Percentiles rank a stretch among this genome's conserved stretches.
phyloP scores from a whole-genome alignment of 2,888 invertebrate species.

The Luffia ferchaultella region DNA sequence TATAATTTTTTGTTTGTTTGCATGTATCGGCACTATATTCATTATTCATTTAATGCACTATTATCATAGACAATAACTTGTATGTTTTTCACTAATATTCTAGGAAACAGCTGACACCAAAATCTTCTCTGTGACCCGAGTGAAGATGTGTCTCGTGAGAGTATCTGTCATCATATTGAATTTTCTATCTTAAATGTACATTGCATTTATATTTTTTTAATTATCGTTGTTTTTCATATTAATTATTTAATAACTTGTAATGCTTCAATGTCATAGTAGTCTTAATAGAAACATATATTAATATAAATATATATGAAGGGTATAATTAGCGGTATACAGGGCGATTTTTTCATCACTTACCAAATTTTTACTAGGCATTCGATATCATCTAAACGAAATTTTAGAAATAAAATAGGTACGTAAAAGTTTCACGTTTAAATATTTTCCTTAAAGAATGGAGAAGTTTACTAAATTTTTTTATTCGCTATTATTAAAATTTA shows the following conservation, averaged over 20 bases:
- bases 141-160: conserved; percentile 19
- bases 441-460: too few relatives aligned
- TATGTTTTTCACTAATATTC: conserved; percentile 41
- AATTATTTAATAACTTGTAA: background rate
- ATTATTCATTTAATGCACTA: background rate
- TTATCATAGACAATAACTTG: background rate
- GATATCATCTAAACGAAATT: too few relatives aligned
- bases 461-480: too few relatives aligned
- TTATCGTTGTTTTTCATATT: background rate
- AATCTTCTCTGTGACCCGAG: conserved; percentile 57
- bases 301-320: background rate
- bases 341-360: too few relatives aligned
- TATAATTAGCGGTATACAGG: too few relatives aligned
- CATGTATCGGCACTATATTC: background rate
- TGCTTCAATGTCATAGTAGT: background rate
- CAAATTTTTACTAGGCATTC: too few relatives aligned
- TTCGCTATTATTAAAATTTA: too few relatives aligned
- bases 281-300: background rate
- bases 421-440: too few relatives aligned
- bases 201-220: background rate
- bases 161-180: background rate
- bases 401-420: too few relatives aligned
- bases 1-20: background rate
- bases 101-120: conserved; percentile 49
- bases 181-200: background rate